A percentile compares a stretch with the other conserved stretches of the same genome.
phyloP scores from a whole-genome alignment of 1,140 invertebrate species.

The Spodoptera frugiperda region DNA sequence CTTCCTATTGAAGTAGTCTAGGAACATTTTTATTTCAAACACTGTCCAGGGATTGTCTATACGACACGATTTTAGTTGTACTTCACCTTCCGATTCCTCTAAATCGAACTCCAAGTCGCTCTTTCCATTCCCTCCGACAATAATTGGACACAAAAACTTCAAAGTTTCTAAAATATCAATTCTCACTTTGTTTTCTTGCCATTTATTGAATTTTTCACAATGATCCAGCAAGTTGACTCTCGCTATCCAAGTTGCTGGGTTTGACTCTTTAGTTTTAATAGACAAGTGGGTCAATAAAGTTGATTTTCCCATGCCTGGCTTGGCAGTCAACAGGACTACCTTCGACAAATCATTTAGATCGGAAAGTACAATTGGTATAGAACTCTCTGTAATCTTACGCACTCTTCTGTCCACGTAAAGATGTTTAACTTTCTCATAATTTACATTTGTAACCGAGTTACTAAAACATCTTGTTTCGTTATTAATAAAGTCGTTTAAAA shows the following conservation, averaged over 20 bases:
- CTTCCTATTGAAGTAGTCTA: conserved; percentile 25
- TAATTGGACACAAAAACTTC: conserved; percentile 21
- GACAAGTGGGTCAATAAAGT: too few species aligned
- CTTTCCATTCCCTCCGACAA: background rate
- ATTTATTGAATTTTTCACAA: conserved; percentile 21
- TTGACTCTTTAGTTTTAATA: too few species aligned
- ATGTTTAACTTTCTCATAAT: conserved; percentile 27
- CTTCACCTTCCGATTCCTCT: background rate
- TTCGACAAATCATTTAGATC: background rate
- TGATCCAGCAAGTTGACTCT: conserved; percentile 38
- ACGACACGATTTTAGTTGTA: background rate
- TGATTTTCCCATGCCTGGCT: conserved; percentile 44
- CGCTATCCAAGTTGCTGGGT: conserved; percentile 20
- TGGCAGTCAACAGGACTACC: conserved; percentile 7
- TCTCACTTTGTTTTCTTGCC: conserved; percentile 20
- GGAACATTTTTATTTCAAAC: conserved; percentile 41
- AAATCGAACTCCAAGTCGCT: background rate
- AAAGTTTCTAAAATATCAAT: conserved; percentile 16
- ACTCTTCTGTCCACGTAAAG: too few species aligned
- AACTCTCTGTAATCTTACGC: too few species aligned
- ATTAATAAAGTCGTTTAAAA: conserved; percentile 35
- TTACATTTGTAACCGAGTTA: background rate
- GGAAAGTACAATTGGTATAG: too few species aligned
- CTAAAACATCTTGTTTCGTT: conserved; percentile 23
- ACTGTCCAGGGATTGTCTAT: background rate